These are phyloP conservation scores for Axinella damicornis DNA, from an alignment of 37 sponge, comb jelly and placozoan genomes.

Conservation along the genomic window DNA sequence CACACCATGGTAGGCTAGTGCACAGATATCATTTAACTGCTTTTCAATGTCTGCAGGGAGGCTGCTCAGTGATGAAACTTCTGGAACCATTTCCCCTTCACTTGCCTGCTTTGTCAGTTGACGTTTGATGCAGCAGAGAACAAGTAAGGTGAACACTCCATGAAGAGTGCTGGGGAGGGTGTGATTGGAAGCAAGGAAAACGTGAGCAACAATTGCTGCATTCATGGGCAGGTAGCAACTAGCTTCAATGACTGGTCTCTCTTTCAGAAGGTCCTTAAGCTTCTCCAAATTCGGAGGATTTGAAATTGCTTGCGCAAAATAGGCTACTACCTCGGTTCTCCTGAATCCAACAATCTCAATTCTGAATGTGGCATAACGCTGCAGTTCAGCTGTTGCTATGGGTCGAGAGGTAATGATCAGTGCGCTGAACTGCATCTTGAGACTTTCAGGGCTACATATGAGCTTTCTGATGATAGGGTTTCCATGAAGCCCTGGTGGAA, in stretches of 20 bases:
- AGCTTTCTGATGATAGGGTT: neutral
- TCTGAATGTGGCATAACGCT: neutral
- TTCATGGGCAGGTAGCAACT: neutral
- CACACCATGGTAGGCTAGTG: neutral
- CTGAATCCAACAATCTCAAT: neutral
- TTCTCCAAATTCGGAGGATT: neutral
- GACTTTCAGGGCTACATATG: neutral
- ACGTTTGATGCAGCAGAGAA: neutral
- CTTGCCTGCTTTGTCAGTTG: neutral
- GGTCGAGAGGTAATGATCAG: constrained; percentile 12
- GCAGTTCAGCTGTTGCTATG: neutral
- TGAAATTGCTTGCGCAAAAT: neutral
- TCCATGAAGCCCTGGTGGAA: neutral
- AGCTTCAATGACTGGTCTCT: neutral
- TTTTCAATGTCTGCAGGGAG: neutral
- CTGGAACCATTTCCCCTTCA: too few relatives aligned
- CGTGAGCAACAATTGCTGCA: too few relatives aligned
- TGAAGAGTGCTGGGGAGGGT: too few relatives aligned
- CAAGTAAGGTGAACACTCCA: neutral
- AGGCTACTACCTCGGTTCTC: neutral
- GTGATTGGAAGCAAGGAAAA: too few relatives aligned
- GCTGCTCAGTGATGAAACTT: too few relatives aligned
- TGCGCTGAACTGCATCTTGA: neutral
- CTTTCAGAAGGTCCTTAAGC: neutral
- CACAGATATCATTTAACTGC: neutral